A percentile compares a stretch with the other conserved stretches of the same genome.
Evolutionary conservation across 2,113 vertebrate species (phyloP).

Genomic region (Marcusenius ussheri): DNA sequence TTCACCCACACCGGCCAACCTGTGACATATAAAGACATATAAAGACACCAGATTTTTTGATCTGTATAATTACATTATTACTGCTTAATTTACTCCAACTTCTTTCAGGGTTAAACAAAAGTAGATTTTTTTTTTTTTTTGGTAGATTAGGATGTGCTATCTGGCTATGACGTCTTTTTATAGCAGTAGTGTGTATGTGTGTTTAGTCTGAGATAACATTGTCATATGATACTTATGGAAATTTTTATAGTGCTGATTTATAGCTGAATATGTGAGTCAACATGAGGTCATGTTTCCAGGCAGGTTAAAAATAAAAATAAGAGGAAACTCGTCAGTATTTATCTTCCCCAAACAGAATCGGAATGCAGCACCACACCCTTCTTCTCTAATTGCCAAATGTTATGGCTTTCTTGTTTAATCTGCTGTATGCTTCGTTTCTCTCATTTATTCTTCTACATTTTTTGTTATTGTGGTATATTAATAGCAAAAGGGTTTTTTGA

Average conservation of each 20-base stretch:
- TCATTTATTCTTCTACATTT: not conserved
- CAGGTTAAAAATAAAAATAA: constrained; percentile 18
- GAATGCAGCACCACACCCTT: not conserved
- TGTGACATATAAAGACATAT: not conserved
- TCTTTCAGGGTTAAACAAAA: not conserved
- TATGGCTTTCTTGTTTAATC: not conserved
- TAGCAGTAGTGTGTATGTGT: not conserved
- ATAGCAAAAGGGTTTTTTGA: not conserved
- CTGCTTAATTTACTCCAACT: not conserved
- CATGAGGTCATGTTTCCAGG: constrained; percentile 11
- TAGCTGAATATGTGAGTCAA: not conserved
- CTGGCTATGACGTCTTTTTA: not conserved
- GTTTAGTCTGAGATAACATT: not conserved
- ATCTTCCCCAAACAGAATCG: constrained; percentile 3
- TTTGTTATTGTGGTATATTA: not conserved
- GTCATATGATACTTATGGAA: not conserved
- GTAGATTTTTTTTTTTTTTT: not conserved
- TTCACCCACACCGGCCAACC: not conserved
- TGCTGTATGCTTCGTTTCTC: not conserved
- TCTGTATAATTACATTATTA: not conserved
- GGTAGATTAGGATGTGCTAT: not conserved
- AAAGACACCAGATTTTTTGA: not conserved
- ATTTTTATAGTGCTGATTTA: constrained; percentile 10
- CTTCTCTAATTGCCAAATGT: not conserved
- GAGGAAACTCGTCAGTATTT: constrained; percentile 22